Percentiles rank a stretch among this genome's conserved stretches.
Conservation (phyloP, 2,888 invertebrate genomes). For the Octodonta nipae region DNA sequence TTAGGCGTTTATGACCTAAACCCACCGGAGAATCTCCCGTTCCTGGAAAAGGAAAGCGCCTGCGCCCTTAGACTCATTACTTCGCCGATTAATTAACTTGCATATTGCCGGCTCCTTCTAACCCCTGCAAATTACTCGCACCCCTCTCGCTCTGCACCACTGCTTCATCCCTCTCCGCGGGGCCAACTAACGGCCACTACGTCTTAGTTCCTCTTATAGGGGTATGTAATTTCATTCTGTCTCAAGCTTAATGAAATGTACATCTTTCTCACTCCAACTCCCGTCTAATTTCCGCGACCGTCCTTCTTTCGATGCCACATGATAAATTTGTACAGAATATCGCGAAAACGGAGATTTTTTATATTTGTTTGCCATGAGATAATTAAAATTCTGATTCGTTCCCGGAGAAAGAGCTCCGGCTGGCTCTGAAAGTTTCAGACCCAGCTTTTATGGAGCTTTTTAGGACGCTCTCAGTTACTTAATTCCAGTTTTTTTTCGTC, state of each 20-base stretch:
- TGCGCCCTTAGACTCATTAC: slow-evolving; percentile 39
- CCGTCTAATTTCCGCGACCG: slow-evolving; percentile 23
- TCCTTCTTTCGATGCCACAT: slow-evolving; percentile 26
- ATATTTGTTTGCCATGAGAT: slow-evolving; percentile 11
- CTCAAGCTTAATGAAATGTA: slow-evolving; percentile 38
- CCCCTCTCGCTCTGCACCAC: slow-evolving; percentile 23
- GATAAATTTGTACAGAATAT: slow-evolving; percentile 28
- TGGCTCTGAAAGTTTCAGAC: too few relatives aligned
- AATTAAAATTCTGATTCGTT: slow-evolving; percentile 19
- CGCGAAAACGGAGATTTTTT: slow-evolving; percentile 17
- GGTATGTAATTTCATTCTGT: slow-evolving; percentile 40
- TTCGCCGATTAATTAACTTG: slow-evolving; percentile 41
- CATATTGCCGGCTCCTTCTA: slow-evolving; percentile 38
- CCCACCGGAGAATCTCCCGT: slow-evolving; percentile 23
- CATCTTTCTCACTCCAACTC: slow-evolving; percentile 29
- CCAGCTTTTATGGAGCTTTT: slow-evolving; percentile 9
- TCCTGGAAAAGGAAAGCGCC: slow-evolving; percentile 24
- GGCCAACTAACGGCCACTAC: slow-evolving; percentile 21
- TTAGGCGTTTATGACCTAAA: slow-evolving; percentile 38
- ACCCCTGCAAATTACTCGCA: slow-evolving; percentile 31
- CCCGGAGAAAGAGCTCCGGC: too few relatives aligned
- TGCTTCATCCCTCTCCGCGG: slow-evolving; percentile 19
- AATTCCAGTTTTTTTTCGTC: slow-evolving; percentile 12
- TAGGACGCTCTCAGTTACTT: slow-evolving; percentile 10
- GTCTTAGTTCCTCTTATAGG: slow-evolving; percentile 32